phyloP scores from a whole-genome alignment of 2,888 invertebrate species.

The Callyntrura guangdongensis region DNA sequence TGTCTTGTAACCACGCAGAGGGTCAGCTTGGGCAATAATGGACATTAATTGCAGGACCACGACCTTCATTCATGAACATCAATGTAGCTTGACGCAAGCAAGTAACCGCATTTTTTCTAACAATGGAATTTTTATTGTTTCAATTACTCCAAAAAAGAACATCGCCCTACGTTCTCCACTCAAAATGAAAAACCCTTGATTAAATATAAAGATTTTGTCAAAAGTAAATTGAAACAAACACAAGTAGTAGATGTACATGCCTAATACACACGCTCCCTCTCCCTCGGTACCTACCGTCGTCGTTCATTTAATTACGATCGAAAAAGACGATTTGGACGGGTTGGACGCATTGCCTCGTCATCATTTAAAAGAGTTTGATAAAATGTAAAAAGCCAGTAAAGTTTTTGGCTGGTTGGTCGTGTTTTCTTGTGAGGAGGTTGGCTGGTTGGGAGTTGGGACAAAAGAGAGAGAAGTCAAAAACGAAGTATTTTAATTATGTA shows the following conservation, averaged over 20 bases:
- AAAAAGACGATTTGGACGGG: background rate
- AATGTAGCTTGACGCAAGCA: background rate
- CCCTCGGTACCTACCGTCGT: conserved; percentile 5
- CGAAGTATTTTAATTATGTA: conserved; percentile 75
- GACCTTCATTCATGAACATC: conserved; percentile 12
- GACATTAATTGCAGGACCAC: conserved; percentile 20
- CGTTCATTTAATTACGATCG: background rate
- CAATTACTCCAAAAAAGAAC: background rate
- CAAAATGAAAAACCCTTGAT: conserved; percentile 26
- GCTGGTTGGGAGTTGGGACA: background rate
- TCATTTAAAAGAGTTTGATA: background rate
- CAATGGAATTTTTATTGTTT: conserved; percentile 64
- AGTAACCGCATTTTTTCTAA: conserved; percentile 22
- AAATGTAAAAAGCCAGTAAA: background rate
- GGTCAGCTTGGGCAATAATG: conserved; percentile 14
- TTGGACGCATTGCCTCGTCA: conserved; percentile 12
- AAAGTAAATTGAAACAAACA: conserved; percentile 48
- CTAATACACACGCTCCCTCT: conserved; percentile 11
- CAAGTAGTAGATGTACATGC: background rate
- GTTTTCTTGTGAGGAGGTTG: background rate
- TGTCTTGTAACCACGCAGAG: background rate
- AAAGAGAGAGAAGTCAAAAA: conserved; percentile 39
- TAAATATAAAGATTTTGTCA: conserved; percentile 32
- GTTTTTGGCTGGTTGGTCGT: conserved; percentile 26
- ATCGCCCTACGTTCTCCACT: conserved; percentile 26